These are phyloP conservation scores for Crotalus horridus DNA, from an alignment of 2,113 vertebrate genomes.

Conservation along the genomic window DNA sequence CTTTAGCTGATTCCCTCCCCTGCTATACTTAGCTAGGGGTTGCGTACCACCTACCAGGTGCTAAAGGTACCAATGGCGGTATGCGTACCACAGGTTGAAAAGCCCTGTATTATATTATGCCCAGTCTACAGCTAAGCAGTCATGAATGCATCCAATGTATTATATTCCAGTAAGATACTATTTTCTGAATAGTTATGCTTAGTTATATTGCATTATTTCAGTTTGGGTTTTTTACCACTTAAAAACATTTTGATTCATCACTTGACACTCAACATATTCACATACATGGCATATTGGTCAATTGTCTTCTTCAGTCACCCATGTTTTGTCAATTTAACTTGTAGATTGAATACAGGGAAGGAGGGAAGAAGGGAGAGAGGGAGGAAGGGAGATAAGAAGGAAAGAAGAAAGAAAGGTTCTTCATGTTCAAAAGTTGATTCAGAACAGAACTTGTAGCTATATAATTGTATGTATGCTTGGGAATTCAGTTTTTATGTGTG, in stretches of 20 bases:
- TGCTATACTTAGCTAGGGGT: no score
- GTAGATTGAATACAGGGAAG: background rate
- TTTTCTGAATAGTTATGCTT: background rate
- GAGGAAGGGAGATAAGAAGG: background rate
- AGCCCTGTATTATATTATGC: no score
- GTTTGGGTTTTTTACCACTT: background rate
- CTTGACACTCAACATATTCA: background rate
- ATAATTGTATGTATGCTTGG: background rate
- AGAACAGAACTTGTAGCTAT: background rate
- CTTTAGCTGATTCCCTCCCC: no score
- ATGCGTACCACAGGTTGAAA: no score
- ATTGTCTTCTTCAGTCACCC: background rate
- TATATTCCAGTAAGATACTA: background rate
- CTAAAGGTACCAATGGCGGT: no score
- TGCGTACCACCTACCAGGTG: no score
- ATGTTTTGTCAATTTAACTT: background rate
- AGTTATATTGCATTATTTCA: background rate
- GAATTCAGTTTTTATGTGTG: background rate
- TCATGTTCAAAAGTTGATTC: background rate
- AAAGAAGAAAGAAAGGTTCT: background rate
- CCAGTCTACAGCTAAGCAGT: background rate
- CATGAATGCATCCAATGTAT: background rate
- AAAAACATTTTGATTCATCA: background rate
- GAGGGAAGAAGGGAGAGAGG: background rate
- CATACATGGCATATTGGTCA: background rate